phyloP scores from a whole-genome alignment of 2,113 vertebrate genomes.

The Brachirus orientalis region DNA sequence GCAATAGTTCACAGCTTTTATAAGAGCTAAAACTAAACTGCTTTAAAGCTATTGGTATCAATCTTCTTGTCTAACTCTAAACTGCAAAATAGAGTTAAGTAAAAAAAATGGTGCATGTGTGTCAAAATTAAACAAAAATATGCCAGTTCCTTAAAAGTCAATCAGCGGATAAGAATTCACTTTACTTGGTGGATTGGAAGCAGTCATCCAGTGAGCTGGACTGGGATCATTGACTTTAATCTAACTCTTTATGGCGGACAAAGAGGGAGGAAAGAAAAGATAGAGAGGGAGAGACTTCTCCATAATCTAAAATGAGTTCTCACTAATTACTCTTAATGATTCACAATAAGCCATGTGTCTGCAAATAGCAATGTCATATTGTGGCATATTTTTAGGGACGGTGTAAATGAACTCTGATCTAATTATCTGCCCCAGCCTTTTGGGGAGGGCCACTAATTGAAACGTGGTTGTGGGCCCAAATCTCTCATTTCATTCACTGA shows the following conservation, averaged over 20 bases:
- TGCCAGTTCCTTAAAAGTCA: background rate
- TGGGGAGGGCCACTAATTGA: slow-evolving; percentile 63
- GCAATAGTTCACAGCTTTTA: too few species aligned
- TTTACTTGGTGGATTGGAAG: slow-evolving; percentile 19
- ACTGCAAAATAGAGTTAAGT: background rate
- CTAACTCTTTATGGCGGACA: slow-evolving; percentile 40
- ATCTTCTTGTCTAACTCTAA: too few species aligned
- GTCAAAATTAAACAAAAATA: background rate
- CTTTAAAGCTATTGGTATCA: too few species aligned
- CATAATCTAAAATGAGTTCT: slow-evolving; percentile 74
- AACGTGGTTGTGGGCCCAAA: slow-evolving; percentile 38
- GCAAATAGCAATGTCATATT: slow-evolving; percentile 68
- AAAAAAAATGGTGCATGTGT: background rate
- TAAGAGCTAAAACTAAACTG: too few species aligned
- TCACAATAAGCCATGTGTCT: slow-evolving; percentile 79
- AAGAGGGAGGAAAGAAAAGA: slow-evolving; percentile 18
- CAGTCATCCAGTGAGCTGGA: slow-evolving; percentile 11
- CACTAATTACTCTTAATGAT: slow-evolving; percentile 80
- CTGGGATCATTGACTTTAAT: slow-evolving; percentile 37
- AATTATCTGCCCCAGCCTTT: slow-evolving; percentile 72
- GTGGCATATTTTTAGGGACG: slow-evolving; percentile 74
- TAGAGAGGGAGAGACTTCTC: slow-evolving; percentile 50
- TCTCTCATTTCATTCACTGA: slow-evolving; percentile 35
- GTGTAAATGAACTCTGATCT: slow-evolving; percentile 79
- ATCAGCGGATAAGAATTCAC: background rate